These are phyloP conservation scores for Cephus pulcher DNA, from an alignment of 2,888 invertebrate genomes.

Conservation along the genomic window DNA sequence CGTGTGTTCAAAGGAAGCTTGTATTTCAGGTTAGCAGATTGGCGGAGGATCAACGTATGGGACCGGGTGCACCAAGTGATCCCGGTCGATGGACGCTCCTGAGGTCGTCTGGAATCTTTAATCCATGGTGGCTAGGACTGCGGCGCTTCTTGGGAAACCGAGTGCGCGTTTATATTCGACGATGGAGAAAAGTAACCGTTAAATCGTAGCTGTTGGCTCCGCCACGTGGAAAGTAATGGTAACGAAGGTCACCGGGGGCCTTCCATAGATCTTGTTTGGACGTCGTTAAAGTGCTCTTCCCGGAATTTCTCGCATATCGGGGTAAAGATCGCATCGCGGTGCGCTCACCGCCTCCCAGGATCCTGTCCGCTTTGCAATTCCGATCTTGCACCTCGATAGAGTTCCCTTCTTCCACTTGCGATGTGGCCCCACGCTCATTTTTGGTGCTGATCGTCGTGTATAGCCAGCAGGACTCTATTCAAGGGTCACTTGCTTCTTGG, in stretches of 20 bases:
- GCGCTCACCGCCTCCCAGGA: slow-evolving; percentile 46
- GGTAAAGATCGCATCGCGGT: slow-evolving; percentile 55
- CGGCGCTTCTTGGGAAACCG: background rate
- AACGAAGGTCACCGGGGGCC: slow-evolving; percentile 55
- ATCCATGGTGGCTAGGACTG: background rate
- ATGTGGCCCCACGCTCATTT: slow-evolving; percentile 31
- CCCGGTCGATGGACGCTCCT: background rate
- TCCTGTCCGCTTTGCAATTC: slow-evolving; percentile 64
- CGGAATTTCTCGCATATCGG: slow-evolving; percentile 62
- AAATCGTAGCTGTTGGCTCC: background rate
- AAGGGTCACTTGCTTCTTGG: background rate
- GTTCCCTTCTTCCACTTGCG: slow-evolving; percentile 44
- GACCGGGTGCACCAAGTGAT: background rate
- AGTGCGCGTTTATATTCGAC: background rate
- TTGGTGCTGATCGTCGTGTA: background rate
- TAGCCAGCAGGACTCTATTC: background rate
- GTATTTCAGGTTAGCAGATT: background rate
- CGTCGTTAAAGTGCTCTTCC: slow-evolving; percentile 64
- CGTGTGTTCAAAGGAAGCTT: background rate
- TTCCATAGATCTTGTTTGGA: slow-evolving; percentile 63
- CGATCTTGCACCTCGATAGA: slow-evolving; percentile 63
- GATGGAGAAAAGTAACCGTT: background rate
- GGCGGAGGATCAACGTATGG: background rate
- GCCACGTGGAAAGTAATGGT: slow-evolving; percentile 41
- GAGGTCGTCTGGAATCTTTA: background rate